Percentiles rank a stretch among this genome's conserved stretches.
Evolutionary conservation across 1,140 invertebrate genomes (phyloP).

Genomic region (Drosophila punjabiensis): DNA sequence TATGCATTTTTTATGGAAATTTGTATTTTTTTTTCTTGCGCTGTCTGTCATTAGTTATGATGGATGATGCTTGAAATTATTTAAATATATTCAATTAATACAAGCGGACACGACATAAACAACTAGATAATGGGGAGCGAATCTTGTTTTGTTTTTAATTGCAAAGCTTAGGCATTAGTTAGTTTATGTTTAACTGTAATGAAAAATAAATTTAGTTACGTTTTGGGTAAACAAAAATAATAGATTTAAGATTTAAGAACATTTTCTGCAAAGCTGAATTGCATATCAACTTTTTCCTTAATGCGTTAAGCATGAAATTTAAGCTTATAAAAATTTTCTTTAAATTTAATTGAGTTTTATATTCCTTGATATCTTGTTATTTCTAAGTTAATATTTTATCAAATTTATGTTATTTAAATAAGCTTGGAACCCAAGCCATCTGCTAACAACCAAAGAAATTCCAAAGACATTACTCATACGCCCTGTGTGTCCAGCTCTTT

Average conservation of each 20-base stretch:
- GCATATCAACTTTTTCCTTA: no score
- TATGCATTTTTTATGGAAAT: conserved; percentile 83
- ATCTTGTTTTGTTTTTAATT: conserved; percentile 6
- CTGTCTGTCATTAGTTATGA: conserved; percentile 75
- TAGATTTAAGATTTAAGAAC: no score
- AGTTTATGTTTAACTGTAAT: neutral
- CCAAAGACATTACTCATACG: conserved; percentile 47
- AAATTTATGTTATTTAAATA: neutral
- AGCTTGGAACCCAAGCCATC: neutral
- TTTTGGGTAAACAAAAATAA: no score
- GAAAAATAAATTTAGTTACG: no score
- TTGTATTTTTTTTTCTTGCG: conserved; percentile 67
- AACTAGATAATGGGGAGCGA: conserved; percentile 8
- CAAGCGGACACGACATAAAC: conserved; percentile 63
- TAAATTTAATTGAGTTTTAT: neutral
- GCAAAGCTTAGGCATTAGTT: neutral
- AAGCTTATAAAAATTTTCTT: no score
- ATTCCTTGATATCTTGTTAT: neutral
- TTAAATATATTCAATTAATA: conserved; percentile 84
- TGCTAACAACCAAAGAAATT: neutral
- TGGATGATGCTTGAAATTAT: conserved; percentile 73
- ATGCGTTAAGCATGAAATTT: no score
- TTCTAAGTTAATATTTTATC: neutral
- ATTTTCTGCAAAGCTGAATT: no score
- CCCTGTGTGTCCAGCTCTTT: conserved; percentile 8